phyloP scores from a whole-genome alignment of 2,797 vertebrate genomes.

The Aeoliscus strigatus region DNA sequence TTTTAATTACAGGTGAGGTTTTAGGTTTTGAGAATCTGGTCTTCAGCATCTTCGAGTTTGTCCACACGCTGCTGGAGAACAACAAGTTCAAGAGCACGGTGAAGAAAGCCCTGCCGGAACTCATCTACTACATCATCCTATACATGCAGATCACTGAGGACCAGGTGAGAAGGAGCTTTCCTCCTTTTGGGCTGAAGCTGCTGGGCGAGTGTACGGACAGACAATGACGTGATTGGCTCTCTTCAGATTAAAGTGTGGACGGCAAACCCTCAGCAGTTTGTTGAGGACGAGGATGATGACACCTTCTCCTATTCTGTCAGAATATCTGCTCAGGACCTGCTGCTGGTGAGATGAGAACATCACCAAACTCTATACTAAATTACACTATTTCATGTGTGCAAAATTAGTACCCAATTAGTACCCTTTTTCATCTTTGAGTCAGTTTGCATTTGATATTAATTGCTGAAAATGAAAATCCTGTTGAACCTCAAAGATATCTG shows the following conservation, averaged over 20 bases:
- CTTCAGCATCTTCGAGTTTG: conserved; percentile 98
- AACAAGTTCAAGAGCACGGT: conserved; percentile 97
- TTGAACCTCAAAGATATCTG: too few species aligned
- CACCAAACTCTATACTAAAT: background rate
- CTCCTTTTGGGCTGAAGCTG: too few species aligned
- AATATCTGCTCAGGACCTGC: conserved; percentile 93
- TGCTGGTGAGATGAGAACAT: conserved; percentile 79
- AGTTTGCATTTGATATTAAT: too few species aligned
- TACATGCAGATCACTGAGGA: conserved; percentile 99
- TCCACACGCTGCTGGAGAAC: conserved; percentile 95
- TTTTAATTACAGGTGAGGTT: conserved; percentile 85
- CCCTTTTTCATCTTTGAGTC: too few species aligned
- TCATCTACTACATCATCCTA: conserved; percentile 96
- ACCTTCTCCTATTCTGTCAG: conserved; percentile 98
- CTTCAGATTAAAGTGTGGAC: conserved; percentile 96
- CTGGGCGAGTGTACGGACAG: background rate
- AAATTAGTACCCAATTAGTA: too few species aligned
- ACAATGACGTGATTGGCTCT: background rate
- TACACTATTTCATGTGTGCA: too few species aligned
- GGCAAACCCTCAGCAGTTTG: conserved; percentile 95
- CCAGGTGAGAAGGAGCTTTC: conserved; percentile 76
- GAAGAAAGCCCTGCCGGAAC: conserved; percentile 93
- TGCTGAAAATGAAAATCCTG: too few species aligned
- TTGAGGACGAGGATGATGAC: conserved; percentile 97
- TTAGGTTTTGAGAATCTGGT: conserved; percentile 98